Evolutionary conservation across 1,140 invertebrate species (phyloP), one percentile per base, ranked within the genome.

Genomic region (Neodiprion lecontei): DNA sequence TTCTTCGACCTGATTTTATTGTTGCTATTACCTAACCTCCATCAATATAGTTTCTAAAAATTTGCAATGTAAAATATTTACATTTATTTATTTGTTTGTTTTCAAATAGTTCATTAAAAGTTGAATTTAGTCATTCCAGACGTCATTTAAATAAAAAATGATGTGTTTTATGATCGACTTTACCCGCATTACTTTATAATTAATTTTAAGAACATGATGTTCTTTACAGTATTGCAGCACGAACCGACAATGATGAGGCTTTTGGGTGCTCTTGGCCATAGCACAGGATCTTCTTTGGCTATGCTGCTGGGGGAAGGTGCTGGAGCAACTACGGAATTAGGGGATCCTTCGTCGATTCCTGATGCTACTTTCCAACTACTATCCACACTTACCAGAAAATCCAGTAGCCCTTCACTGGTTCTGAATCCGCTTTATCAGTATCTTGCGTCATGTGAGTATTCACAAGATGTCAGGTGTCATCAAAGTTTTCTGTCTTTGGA

Each of bases 281-380:
- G 92, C 81, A 92, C 92, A 28, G 91, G 92, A 48, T 92, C 92
- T 68, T 92, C 93, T 5, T 88, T 92, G 70, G 89, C 90, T 17
- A 90, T 93, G 87, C 85, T 93, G 67, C 75, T 88, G 47, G 84
- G 84, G 0, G 86, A 87, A 71, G 79, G 81, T 47, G 75, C 84
- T 7, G 82, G 82, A 69, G 76, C 83, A 48, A 79, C 83, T 8
- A 79, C 88, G 0, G 90, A 90, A 72, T 79, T 91, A 1, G 89
- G 89, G 4, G 92, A 94, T 75, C 90, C 92, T 1, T 85, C 92
- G 17, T 95, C 94, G 0, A 92, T 97, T 66, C 93, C 94, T 1
- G 96, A 97, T 83, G 94, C 94, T 9, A 92, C 96, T 2, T 96
- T 96, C 78, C 93, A 95, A 84, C 90, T 97, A 70, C 90, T 97